Percentiles rank a stretch among this genome's conserved stretches.
Conservation (phyloP, 2,888 invertebrate genomes). For the Morinoia aosen region DNA sequence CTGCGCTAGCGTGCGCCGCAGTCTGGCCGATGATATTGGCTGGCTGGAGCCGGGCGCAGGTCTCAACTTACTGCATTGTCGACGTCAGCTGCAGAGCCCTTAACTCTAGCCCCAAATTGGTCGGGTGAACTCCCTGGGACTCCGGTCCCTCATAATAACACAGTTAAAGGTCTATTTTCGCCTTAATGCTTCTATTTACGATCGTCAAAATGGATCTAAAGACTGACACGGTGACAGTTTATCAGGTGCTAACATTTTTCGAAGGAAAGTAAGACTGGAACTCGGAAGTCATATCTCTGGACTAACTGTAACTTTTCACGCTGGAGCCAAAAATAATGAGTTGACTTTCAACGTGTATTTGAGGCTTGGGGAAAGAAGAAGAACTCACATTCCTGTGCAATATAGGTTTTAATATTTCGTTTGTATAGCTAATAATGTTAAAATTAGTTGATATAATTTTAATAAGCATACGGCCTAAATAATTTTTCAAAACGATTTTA, state of each 20-base stretch:
- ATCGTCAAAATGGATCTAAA: constrained; percentile 3
- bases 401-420: background rate
- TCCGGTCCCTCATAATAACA: background rate
- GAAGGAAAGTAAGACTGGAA: background rate
- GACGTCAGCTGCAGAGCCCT: constrained; percentile 30
- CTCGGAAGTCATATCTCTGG: background rate
- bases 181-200: constrained; percentile 1
- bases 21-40: constrained; percentile 17
- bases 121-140: background rate
- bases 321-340: too few species aligned
- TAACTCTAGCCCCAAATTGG: constrained; percentile 34
- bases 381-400: background rate
- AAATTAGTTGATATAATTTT: background rate
- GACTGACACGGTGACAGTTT: background rate
- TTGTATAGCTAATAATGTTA: background rate
- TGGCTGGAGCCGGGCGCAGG: background rate
- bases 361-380: too few species aligned
- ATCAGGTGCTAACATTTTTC: background rate
- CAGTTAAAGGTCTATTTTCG: background rate
- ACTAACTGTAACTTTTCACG: background rate
- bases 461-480: background rate
- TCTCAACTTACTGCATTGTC: constrained; percentile 1
- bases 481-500: background rate
- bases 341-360: too few species aligned
- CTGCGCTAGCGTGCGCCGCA: background rate